A percentile compares a stretch with the other conserved stretches of the same genome.
Conservation (phyloP, 2,888 invertebrate genomes). For the Tipula confusa region DNA sequence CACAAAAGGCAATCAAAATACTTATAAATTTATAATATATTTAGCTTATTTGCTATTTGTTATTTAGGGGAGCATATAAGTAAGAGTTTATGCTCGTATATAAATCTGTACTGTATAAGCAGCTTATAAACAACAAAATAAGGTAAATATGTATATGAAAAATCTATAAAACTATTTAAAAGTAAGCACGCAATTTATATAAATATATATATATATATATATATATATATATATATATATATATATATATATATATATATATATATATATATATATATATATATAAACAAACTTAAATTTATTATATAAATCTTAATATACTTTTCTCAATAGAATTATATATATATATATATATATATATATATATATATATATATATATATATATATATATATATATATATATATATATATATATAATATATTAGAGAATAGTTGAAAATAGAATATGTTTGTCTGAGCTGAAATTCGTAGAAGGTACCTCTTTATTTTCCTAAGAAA, state of each 20-base stretch:
- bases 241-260: too few relatives aligned
- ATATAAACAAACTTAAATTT: too few relatives aligned
- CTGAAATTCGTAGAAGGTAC: neutral
- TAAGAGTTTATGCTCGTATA: neutral
- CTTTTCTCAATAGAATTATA: neutral
- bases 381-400: too few relatives aligned
- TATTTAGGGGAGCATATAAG: neutral
- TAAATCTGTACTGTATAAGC: slow-evolving; percentile 4
- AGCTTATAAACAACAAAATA: slow-evolving; percentile 5
- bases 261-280: too few relatives aligned
- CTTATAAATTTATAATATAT: neutral
- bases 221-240: too few relatives aligned
- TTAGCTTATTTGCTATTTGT: neutral
- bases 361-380: too few relatives aligned
- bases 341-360: too few relatives aligned
- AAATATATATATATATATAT: too few relatives aligned
- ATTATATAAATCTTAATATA: too few relatives aligned
- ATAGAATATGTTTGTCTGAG: neutral
- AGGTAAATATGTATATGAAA: neutral
- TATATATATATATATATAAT: too few relatives aligned
- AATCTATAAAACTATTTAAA: neutral
- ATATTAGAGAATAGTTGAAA: neutral
- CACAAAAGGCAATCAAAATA: neutral
- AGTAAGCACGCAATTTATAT: neutral
- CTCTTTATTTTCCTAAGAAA: neutral